phyloP scores from a whole-genome alignment of 2,888 invertebrate species.

The Andrena dorsata region DNA sequence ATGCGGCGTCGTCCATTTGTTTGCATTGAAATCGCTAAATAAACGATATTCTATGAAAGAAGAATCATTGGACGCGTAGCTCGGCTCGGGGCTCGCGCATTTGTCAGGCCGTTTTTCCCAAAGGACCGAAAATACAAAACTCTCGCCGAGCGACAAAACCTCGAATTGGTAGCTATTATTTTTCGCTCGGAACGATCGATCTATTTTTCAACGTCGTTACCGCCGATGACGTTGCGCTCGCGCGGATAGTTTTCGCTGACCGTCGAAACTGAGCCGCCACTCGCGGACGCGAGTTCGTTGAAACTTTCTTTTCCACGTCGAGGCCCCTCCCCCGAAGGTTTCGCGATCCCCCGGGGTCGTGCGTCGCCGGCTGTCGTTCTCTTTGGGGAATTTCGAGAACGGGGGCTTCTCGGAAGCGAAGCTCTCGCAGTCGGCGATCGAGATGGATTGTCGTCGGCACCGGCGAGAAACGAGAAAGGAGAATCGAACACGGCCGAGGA shows the following conservation, averaged over 20 bases:
- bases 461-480: slow-evolving; percentile 7
- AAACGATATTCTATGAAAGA: slow-evolving; percentile 59
- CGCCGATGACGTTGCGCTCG: neutral
- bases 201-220: slow-evolving; percentile 23
- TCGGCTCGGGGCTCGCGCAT: slow-evolving; percentile 23
- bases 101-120: slow-evolving; percentile 44
- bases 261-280: neutral
- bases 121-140: slow-evolving; percentile 30
- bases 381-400: slow-evolving; percentile 1
- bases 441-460: slow-evolving; percentile 7
- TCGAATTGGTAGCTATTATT: slow-evolving; percentile 42
- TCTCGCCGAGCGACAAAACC: slow-evolving; percentile 35
- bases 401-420: neutral
- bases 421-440: neutral
- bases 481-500: slow-evolving; percentile 4
- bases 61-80: slow-evolving; percentile 44
- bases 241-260: neutral
- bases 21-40: slow-evolving; percentile 41
- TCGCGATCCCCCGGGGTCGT: neutral
- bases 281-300: neutral
- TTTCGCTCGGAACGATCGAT: slow-evolving; percentile 34
- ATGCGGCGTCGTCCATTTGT: slow-evolving; percentile 37
- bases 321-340: neutral
- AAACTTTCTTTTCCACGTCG: neutral
- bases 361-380: neutral